A percentile compares a stretch with the other conserved stretches of the same genome.
phyloP scores from a whole-genome alignment of 2,113 vertebrate genomes.

The Romanogobio albipinnatus region DNA sequence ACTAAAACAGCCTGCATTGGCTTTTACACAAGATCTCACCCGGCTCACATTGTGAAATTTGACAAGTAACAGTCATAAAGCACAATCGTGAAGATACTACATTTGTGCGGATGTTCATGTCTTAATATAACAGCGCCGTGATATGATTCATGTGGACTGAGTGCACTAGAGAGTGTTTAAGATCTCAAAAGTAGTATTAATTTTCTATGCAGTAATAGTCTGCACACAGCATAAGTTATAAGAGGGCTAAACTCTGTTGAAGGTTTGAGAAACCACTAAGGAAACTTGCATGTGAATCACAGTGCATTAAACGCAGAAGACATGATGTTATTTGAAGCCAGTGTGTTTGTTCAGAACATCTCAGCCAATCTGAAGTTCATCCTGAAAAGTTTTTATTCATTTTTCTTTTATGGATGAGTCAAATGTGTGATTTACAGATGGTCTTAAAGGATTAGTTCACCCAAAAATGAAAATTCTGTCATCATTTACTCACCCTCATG shows the following conservation, averaged over 20 bases:
- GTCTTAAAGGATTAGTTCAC: not conserved
- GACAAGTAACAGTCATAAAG: not conserved
- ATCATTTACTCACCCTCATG: too few species aligned
- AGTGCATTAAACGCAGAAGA: constrained; percentile 34
- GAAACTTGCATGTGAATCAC: constrained; percentile 37
- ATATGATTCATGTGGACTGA: constrained; percentile 23
- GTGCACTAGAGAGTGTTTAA: constrained; percentile 19
- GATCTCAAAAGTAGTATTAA: not conserved
- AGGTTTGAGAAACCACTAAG: constrained; percentile 9
- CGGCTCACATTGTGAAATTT: not conserved
- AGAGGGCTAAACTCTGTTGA: not conserved
- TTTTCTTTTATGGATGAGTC: not conserved
- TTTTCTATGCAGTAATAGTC: constrained; percentile 13
- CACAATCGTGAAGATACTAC: not conserved
- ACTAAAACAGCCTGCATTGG: not conserved
- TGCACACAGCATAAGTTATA: not conserved
- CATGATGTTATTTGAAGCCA: not conserved
- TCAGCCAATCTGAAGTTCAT: not conserved
- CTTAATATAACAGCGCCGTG: constrained; percentile 53
- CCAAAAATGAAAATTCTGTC: too few species aligned
- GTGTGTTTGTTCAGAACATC: not conserved
- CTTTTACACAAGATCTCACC: not conserved
- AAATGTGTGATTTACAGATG: not conserved
- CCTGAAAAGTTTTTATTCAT: not conserved
- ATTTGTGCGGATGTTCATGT: constrained; percentile 23